phyloP scores from a whole-genome alignment of 2,888 invertebrate species.

The Drosophila neotestacea region DNA sequence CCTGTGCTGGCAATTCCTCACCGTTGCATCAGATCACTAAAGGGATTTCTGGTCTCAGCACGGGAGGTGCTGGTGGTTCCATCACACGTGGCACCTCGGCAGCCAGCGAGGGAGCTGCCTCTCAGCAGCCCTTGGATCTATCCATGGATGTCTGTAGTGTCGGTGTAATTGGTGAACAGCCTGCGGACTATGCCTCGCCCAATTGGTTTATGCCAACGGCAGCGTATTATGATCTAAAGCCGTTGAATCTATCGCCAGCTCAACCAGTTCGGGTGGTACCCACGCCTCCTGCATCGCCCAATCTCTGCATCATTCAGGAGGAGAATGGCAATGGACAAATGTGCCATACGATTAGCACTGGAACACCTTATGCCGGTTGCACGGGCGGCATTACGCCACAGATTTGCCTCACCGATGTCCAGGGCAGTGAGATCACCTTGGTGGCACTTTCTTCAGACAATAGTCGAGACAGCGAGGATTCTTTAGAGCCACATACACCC shows the following conservation, averaged over 20 bases:
- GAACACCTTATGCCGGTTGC: slow-evolving; percentile 83
- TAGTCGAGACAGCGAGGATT: slow-evolving; percentile 89
- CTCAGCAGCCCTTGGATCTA: slow-evolving; percentile 84
- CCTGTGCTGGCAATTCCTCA: slow-evolving; percentile 84
- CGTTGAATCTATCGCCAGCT: slow-evolving; percentile 84
- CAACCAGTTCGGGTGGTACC: slow-evolving; percentile 85
- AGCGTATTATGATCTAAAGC: slow-evolving; percentile 84
- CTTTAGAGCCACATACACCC: slow-evolving; percentile 87
- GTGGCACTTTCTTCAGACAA: slow-evolving; percentile 91
- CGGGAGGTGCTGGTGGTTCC: slow-evolving; percentile 88
- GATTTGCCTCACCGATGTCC: slow-evolving; percentile 96
- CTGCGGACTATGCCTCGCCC: slow-evolving; percentile 49
- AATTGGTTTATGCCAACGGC: slow-evolving; percentile 83
- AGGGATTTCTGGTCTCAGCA: slow-evolving; percentile 91
- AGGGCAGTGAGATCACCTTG: slow-evolving; percentile 93
- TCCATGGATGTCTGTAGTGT: slow-evolving; percentile 84
- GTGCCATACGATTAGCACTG: slow-evolving; percentile 83
- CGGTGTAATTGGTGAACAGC: slow-evolving; percentile 31
- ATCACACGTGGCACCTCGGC: slow-evolving; percentile 91
- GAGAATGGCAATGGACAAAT: slow-evolving; percentile 87
- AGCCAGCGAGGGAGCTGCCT: slow-evolving; percentile 78
- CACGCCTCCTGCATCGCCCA: slow-evolving; percentile 85
- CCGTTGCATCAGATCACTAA: slow-evolving; percentile 89
- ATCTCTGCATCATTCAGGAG: slow-evolving; percentile 92
- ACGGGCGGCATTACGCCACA: slow-evolving; percentile 87